Base-by-base conservation (phyloP, 2,888 invertebrate species). In the Gasteruption jaculator region DNA sequence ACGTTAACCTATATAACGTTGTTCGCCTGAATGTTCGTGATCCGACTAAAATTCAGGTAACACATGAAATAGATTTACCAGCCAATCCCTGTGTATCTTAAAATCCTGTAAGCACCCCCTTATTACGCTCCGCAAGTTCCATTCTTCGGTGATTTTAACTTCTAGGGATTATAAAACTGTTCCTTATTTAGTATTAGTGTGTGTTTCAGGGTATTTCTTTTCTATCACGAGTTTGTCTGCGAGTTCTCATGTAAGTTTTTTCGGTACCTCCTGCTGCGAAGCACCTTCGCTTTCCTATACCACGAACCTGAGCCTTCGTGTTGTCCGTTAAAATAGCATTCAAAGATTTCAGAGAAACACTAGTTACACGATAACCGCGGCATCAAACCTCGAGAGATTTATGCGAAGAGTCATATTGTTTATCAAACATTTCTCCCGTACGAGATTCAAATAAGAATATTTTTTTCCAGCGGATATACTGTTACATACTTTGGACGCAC, bases 131-230 rank as follows among this genome's bases (percentile, higher is more conserved):
- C 59, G 60, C 53, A 55, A 50, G 54, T 36, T 48, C 59, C 52
- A 65, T 69, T 69, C 61, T 65, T 53, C 51, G 40, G 20, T 45
- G 51, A 59, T 69, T 62, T 69, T 69, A 69, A 69, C 69, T 69
- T 69, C 59, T 68, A 50, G 56, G 63, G 64, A 66, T 68, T 65
- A 63, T 56, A 60, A n/a, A 66, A 61, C 63, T 61, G 56, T 63
- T 61, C 58, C 58, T 57, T 59, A 57, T 57, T 56, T 56, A 48
- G 52, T 51, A 58, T 60, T 59, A 56, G 53, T 52, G 50, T 52
- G 57, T 48, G 49, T 50, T 38, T 42, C 47, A 48, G 44, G 38
- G 45, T 49, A 50, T 49, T 52, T 54, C 49, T 46, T 53, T 43
- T 43, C 37, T 29, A 35, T n/a, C 34, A 27, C 32, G 36, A 40